A percentile compares a stretch with the other conserved stretches of the same genome.
phyloP scores from a whole-genome alignment of 2,888 invertebrate species.

The Atethmia centrago region DNA sequence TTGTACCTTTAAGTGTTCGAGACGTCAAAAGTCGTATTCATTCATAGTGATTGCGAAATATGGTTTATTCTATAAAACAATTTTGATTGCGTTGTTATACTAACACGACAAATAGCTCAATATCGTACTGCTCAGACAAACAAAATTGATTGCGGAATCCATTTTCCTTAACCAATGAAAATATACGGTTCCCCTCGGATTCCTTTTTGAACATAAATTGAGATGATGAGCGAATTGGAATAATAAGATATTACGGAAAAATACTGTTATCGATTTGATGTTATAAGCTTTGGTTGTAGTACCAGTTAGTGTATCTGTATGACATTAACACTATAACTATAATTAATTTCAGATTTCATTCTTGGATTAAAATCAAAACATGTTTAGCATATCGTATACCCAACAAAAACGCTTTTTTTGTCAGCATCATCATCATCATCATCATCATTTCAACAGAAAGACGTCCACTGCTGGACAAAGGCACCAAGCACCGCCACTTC shows the following conservation, averaged over 20 bases:
- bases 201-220: constrained; percentile 26
- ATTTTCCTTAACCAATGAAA: constrained; percentile 40
- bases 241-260: constrained; percentile 5
- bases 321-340: too few species aligned
- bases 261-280: neutral
- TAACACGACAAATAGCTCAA: constrained; percentile 9
- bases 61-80: neutral
- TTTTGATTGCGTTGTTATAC: neutral
- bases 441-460: too few species aligned
- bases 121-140: constrained; percentile 18
- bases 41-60: too few species aligned
- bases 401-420: neutral
- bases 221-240: constrained; percentile 17
- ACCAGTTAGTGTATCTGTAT: too few species aligned
- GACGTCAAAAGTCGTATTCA: neutral
- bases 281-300: neutral
- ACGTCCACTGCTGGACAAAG: too few species aligned
- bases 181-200: constrained; percentile 13
- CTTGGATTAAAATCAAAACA: neutral
- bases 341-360: too few species aligned
- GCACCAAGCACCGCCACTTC: too few species aligned
- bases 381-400: neutral
- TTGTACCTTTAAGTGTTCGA: neutral
- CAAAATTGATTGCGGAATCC: constrained; percentile 19
- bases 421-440: too few species aligned